Percentiles rank a stretch among this genome's conserved stretches.
phyloP scores from a whole-genome alignment of 1,140 invertebrate species.

The Drosophila nikananu region DNA sequence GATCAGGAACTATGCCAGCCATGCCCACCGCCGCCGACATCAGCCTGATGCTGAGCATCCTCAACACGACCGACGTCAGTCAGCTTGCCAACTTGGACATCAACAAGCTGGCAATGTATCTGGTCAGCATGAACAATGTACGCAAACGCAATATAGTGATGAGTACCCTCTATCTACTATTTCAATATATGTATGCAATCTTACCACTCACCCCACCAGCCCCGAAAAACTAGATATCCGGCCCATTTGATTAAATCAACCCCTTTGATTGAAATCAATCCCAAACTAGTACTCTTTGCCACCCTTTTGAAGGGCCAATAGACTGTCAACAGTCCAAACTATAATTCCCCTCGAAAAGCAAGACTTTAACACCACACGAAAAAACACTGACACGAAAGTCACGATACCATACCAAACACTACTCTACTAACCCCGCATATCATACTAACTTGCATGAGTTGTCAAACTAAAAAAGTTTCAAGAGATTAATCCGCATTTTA shows the following conservation, averaged over 20 bases:
- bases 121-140: conserved; percentile 88
- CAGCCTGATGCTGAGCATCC: conserved; percentile 81
- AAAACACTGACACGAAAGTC: conserved; percentile 39
- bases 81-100: conserved; percentile 88
- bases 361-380: conserved; percentile 28
- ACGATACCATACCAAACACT: conserved; percentile 28
- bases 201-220: conserved; percentile 8
- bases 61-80: conserved; percentile 86
- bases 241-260: conserved; percentile 23
- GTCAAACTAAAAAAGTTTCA: not conserved
- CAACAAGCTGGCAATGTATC: conserved; percentile 90
- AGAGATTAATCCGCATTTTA: not conserved
- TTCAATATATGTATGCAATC: conserved; percentile 14
- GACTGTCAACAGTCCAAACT: conserved; percentile 57
- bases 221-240: not conserved
- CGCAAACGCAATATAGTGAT: conserved; percentile 65
- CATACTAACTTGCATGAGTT: conserved; percentile 46
- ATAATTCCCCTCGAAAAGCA: conserved; percentile 7
- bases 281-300: conserved; percentile 16
- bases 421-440: conserved; percentile 12
- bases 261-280: conserved; percentile 28
- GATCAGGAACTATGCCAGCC: conserved; percentile 58
- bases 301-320: conserved; percentile 47
- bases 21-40: conserved; percentile 85
- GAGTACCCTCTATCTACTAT: conserved; percentile 50